Base-by-base conservation (phyloP, 2,888 invertebrate species). In the Napeogenes sylphis region DNA sequence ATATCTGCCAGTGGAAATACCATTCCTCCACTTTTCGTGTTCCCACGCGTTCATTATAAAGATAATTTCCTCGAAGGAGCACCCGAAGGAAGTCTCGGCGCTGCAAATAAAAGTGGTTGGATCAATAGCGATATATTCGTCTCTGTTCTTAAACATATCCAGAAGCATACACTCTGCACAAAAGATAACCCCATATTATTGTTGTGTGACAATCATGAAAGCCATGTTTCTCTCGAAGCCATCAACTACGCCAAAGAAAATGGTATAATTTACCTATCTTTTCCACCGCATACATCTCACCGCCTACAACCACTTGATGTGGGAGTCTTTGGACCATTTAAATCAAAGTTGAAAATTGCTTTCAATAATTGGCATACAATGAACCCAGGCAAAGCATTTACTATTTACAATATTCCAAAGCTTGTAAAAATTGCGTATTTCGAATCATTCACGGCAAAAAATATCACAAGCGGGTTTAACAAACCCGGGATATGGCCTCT, bases 391-490 rank as follows among this genome's bases (percentile, higher is more conserved):
- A 81, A 77, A 73, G 74, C 78, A 32, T 35, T 81, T 21, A 73
- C 70, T 8, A 79, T 80, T 59, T 75, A 79, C 45, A 69, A 77
- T 60, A 74, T 81, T 56, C 69, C 78, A 3, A 67, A 71, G n/a
- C n/a, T n/a, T n/a, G n/a, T n/a, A n/a, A n/a, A n/a, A n/a, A n/a
- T n/a, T n/a, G n/a, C n/a, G n/a, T 78, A 73, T 64, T 72, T 75
- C n/a, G 63, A 74, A 58, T 71, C 77, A 33, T 81, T 80, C 54
- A 75, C 65, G 8, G 65, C 64, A 0, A 76, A 68, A 60, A 81
- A 81, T 70, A 81, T 81, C 10, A 76, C 65, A 57, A 75, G 73
- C 71, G 75, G 71, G 5, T 83, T 81, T 71, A 61, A 65, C 56
- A 74, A 72, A 51, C 32, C 69, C n/a, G 70, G 70, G 42, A 72